Evolutionary conservation across 2,888 invertebrate genomes (phyloP).

Genomic region (Eilema griseolum): DNA sequence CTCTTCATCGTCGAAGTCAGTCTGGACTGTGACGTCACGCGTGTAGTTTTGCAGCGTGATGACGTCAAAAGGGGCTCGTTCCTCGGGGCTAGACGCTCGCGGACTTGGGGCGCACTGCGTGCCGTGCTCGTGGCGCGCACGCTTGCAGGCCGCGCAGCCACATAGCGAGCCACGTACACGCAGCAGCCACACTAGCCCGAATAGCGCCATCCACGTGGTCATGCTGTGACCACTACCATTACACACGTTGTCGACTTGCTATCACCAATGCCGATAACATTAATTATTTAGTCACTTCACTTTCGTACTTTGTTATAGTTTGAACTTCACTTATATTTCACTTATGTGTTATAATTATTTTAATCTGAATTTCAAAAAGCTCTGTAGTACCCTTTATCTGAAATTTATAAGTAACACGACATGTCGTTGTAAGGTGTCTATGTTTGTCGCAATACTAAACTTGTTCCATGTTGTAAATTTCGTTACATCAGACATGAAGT

Average conservation of each 20-base stretch:
- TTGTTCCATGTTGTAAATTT: constrained; percentile 2
- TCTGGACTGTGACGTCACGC: constrained; percentile 84
- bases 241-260: constrained; percentile 62
- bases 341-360: neutral
- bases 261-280: constrained; percentile 16
- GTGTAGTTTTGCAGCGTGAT: constrained; percentile 81
- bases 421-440: too few species aligned
- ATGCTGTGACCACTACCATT: constrained; percentile 75
- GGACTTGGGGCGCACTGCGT: constrained; percentile 65
- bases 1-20: constrained; percentile 83
- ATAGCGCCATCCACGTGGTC: constrained; percentile 92
- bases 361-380: constrained; percentile 19
- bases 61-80: constrained; percentile 79
- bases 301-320: constrained; percentile 4
- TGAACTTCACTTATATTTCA: neutral
- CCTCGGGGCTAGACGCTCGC: constrained; percentile 65
- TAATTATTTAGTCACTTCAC: constrained; percentile 26
- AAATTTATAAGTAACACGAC: neutral
- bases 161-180: constrained; percentile 93
- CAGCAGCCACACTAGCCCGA: constrained; percentile 94
- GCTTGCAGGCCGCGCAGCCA: constrained; percentile 90
- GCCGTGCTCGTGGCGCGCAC: constrained; percentile 77
- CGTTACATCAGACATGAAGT: neutral
- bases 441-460: neutral
- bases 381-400: constrained; percentile 18